Conservation (phyloP, 2,888 invertebrate species). For the Idaea straminata region DNA sequence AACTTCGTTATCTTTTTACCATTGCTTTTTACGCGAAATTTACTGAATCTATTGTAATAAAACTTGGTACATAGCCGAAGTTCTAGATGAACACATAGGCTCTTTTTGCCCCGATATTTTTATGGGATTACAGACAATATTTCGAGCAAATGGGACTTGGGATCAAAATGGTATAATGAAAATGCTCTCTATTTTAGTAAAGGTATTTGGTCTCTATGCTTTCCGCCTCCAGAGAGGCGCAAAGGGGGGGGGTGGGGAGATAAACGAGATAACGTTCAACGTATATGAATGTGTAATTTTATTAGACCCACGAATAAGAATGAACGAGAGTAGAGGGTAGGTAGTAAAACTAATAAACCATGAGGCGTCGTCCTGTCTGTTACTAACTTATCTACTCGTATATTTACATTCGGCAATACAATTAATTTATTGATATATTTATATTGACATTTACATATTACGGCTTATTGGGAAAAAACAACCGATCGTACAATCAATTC, state of each 20-base stretch:
- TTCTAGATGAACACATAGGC: too few species aligned
- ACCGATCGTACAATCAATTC: conserved; percentile 10
- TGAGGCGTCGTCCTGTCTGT: conserved; percentile 24
- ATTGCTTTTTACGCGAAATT: too few species aligned
- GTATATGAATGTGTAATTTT: conserved; percentile 56
- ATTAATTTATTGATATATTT: conserved; percentile 8
- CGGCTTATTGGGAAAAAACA: neutral
- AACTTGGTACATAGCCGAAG: too few species aligned
- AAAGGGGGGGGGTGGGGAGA: conserved; percentile 22
- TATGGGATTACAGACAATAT: too few species aligned
- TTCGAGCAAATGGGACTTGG: too few species aligned
- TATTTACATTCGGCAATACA: conserved; percentile 7
- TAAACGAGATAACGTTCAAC: conserved; percentile 43
- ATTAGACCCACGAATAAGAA: conserved; percentile 28
- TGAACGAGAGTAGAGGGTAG: conserved; percentile 9
- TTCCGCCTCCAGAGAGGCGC: neutral
- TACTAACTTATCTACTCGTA: conserved; percentile 3
- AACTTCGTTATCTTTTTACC: too few species aligned
- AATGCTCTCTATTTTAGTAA: neutral
- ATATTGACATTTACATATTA: neutral
- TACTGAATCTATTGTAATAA: too few species aligned
- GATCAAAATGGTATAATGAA: neutral
- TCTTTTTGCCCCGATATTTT: too few species aligned
- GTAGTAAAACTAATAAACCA: conserved; percentile 12
- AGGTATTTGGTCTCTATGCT: neutral